Evolutionary conservation across 2,888 invertebrate genomes (phyloP).

Genomic region (Epinotia bilunana): DNA sequence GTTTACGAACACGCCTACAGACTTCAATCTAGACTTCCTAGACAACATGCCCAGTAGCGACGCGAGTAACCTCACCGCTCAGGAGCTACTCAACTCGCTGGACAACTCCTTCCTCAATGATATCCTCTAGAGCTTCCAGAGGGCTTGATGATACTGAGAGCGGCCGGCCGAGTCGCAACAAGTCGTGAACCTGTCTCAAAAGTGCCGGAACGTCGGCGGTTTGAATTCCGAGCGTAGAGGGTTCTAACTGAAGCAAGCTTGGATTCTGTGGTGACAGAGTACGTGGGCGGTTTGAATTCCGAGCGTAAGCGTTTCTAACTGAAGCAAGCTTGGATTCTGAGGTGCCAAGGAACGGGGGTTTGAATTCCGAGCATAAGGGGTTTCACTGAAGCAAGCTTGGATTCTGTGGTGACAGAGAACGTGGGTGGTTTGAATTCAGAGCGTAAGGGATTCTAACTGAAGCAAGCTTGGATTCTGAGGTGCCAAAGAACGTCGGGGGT

Average conservation of each 20-base stretch:
- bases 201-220: too few species aligned
- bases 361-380: too few species aligned
- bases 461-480: too few species aligned
- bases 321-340: too few species aligned
- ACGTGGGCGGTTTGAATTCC: background rate
- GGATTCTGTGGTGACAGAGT: background rate
- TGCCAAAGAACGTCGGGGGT: too few species aligned
- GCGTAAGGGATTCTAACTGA: too few species aligned
- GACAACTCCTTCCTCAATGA: constrained; percentile 90
- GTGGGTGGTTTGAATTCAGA: too few species aligned
- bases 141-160: background rate
- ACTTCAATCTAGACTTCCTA: constrained; percentile 93
- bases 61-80: constrained; percentile 90
- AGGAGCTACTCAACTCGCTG: constrained; percentile 92
- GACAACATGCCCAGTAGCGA: constrained; percentile 92
- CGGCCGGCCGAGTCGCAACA: background rate
- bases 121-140: constrained; percentile 76
- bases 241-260: too few species aligned
- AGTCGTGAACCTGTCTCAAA: background rate
- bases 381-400: too few species aligned
- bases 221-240: too few species aligned
- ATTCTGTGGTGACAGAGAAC: background rate
- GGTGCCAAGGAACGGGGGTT: too few species aligned
- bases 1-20: constrained; percentile 82
- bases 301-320: background rate